Conservation (phyloP, 2,113 vertebrate genomes). For the Vimba vimba region DNA sequence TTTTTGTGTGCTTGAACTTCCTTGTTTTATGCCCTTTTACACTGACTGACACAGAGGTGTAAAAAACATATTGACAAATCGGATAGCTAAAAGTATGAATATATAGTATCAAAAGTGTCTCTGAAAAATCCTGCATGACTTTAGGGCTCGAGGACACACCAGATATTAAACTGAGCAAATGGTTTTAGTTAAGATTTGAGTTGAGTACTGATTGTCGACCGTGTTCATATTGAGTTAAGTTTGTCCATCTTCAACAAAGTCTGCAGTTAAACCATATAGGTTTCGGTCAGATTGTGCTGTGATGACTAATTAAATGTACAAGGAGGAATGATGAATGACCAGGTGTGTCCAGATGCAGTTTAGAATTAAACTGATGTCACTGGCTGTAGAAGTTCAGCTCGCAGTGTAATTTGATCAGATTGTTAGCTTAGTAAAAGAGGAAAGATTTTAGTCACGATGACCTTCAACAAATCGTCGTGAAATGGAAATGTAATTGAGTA, state of each 20-base stretch:
- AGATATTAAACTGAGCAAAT: neutral
- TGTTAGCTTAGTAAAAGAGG: neutral
- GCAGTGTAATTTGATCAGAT: neutral
- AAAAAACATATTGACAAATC: neutral
- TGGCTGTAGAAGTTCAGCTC: neutral
- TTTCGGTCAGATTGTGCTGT: neutral
- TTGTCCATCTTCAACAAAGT: neutral
- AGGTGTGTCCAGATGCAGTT: neutral
- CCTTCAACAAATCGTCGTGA: neutral
- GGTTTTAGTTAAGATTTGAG: neutral
- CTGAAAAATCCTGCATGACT: neutral
- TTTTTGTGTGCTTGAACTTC: neutral
- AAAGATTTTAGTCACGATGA: slow-evolving; percentile 10
- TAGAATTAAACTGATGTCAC: neutral
- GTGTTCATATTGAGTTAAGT: neutral
- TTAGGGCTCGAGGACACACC: neutral
- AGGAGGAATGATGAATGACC: neutral
- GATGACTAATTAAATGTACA: neutral
- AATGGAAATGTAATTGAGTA: neutral
- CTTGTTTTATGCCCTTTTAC: neutral
- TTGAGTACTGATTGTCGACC: neutral
- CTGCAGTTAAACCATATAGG: neutral
- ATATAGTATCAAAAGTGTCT: neutral
- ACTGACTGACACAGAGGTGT: neutral
- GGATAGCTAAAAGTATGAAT: neutral